Evolutionary conservation across 2,888 invertebrate genomes (phyloP).

Genomic region (Embidobia sp.): DNA sequence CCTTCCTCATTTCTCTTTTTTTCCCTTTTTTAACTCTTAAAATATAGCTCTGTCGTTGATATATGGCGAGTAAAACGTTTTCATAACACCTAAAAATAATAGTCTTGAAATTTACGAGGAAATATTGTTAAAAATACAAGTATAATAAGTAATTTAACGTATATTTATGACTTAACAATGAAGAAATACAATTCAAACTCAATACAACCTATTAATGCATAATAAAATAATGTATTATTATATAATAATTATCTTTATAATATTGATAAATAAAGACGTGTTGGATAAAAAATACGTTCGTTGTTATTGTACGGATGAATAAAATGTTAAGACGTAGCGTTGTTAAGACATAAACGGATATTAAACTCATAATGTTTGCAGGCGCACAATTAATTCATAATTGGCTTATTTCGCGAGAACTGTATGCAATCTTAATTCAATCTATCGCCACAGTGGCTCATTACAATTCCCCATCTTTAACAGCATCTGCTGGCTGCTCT

Average conservation of each 20-base stretch:
- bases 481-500: slow-evolving; percentile 67
- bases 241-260: no score
- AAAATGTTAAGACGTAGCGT: slow-evolving; percentile 65
- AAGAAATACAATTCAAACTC: no score
- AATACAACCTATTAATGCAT: no score
- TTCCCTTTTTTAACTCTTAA: slow-evolving; percentile 36
- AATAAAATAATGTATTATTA: no score
- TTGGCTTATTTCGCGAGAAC: slow-evolving; percentile 79
- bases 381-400: slow-evolving; percentile 80
- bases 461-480: slow-evolving; percentile 72
- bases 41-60: slow-evolving; percentile 54
- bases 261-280: no score
- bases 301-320: slow-evolving; percentile 36
- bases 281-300: not conserved
- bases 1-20: slow-evolving; percentile 45
- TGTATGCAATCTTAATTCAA: slow-evolving; percentile 80
- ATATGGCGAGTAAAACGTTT: slow-evolving; percentile 52
- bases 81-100: slow-evolving; percentile 25
- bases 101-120: slow-evolving; percentile 8
- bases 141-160: not conserved
- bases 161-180: no score
- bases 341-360: slow-evolving; percentile 80
- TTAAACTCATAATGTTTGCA: slow-evolving; percentile 79
- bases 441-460: slow-evolving; percentile 79
- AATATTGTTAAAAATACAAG: slow-evolving; percentile 3